A percentile compares a stretch with the other conserved stretches of the same genome.
Conservation (phyloP, 2,888 invertebrate species). For the Andricus curvator region DNA sequence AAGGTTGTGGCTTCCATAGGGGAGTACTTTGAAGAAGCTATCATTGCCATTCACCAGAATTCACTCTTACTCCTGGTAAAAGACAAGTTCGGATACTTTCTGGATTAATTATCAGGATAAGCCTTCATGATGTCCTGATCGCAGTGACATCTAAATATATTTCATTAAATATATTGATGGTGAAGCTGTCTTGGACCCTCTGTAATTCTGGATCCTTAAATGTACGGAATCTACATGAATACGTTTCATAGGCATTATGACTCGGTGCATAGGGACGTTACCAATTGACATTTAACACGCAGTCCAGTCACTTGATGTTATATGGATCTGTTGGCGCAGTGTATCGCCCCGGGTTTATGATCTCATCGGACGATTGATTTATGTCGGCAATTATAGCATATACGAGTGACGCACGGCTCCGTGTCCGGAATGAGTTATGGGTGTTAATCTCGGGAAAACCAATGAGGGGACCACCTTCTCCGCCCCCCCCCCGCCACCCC, state of each 20-base stretch:
- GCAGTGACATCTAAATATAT: background rate
- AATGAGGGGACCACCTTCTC: slow-evolving; percentile 61
- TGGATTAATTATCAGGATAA: too few species aligned
- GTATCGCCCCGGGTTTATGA: slow-evolving; percentile 77
- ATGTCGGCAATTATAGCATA: slow-evolving; percentile 77
- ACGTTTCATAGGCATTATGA: background rate
- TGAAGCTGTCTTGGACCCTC: background rate
- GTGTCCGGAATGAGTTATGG: slow-evolving; percentile 76
- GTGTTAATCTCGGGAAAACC: slow-evolving; percentile 77
- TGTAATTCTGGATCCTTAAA: background rate
- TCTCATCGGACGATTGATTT: slow-evolving; percentile 78
- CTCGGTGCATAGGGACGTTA: slow-evolving; percentile 56
- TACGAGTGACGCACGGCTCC: slow-evolving; percentile 75
- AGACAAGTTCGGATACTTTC: too few species aligned
- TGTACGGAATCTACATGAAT: background rate
- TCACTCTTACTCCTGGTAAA: too few species aligned
- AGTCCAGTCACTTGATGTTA: slow-evolving; percentile 70
- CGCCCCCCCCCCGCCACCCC: slow-evolving; percentile 47
- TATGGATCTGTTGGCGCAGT: slow-evolving; percentile 72
- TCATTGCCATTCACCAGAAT: too few species aligned
- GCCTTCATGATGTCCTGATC: background rate
- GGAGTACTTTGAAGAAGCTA: too few species aligned
- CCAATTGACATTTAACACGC: slow-evolving; percentile 75
- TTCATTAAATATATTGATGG: background rate
- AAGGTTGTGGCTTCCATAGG: too few species aligned